Conservation (phyloP, 2,888 invertebrate genomes). For the Orthosia gothica region DNA sequence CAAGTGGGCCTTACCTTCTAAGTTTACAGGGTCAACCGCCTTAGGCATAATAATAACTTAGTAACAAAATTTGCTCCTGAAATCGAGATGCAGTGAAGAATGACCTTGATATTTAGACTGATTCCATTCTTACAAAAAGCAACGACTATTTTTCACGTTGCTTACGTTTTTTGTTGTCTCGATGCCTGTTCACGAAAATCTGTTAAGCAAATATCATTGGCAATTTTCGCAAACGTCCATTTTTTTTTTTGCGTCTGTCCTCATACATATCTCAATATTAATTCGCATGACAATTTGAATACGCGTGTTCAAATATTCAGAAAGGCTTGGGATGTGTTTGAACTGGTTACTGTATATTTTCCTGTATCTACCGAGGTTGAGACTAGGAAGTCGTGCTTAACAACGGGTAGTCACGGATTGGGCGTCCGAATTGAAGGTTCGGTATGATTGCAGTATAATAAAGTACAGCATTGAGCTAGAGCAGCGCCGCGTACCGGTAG, state of each 20-base stretch:
- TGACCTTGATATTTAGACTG: background rate
- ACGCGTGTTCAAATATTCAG: constrained; percentile 65
- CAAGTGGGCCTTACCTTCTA: too few species aligned
- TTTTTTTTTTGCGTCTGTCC: constrained; percentile 53
- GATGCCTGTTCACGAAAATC: constrained; percentile 33
- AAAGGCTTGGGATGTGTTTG: constrained; percentile 47
- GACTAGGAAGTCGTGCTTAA: constrained; percentile 74
- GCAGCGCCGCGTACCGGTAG: constrained; percentile 66
- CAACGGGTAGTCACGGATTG: constrained; percentile 75
- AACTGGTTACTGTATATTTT: constrained; percentile 58
- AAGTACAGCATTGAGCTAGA: constrained; percentile 63
- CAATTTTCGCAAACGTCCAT: constrained; percentile 61
- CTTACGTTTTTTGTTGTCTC: constrained; percentile 26
- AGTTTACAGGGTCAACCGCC: too few species aligned
- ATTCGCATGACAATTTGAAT: constrained; percentile 68
- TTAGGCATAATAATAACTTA: background rate
- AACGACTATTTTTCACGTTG: background rate
- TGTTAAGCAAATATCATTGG: constrained; percentile 51
- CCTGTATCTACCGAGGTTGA: constrained; percentile 66
- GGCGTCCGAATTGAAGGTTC: constrained; percentile 76
- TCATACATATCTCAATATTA: constrained; percentile 64
- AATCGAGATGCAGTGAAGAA: background rate
- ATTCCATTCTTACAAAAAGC: constrained; percentile 3
- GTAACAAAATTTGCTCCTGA: background rate
- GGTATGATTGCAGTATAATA: constrained; percentile 70